Percentiles rank a stretch among this genome's conserved stretches.
Evolutionary conservation across 2,888 invertebrate species (phyloP).

Genomic region (Priocnemis perturbator): DNA sequence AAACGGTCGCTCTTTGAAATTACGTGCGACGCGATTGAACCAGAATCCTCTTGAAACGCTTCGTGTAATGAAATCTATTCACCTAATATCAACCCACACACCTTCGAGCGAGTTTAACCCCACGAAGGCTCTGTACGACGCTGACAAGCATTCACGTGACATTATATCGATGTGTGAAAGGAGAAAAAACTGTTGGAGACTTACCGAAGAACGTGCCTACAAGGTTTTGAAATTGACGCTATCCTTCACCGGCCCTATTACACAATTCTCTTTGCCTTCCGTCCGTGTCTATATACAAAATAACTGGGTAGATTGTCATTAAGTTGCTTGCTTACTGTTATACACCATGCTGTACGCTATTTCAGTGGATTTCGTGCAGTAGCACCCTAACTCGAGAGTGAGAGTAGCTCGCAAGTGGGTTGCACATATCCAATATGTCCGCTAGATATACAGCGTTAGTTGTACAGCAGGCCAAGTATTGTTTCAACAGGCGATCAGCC

Average conservation of each 20-base stretch:
- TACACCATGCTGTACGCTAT: slow-evolving; percentile 26
- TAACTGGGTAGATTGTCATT: slow-evolving; percentile 36
- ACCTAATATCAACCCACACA: no score
- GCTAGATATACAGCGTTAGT: slow-evolving; percentile 30
- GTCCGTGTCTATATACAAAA: slow-evolving; percentile 53
- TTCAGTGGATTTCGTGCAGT: slow-evolving; percentile 28
- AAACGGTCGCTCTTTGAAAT: no score
- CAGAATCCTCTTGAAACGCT: no score
- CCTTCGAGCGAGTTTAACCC: no score
- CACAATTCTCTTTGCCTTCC: slow-evolving; percentile 53
- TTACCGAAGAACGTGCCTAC: slow-evolving; percentile 65
- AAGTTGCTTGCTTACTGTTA: slow-evolving; percentile 34
- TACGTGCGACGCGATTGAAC: no score
- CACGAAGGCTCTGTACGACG: no score
- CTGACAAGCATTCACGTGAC: slow-evolving; percentile 11
- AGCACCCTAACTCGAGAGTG: slow-evolving; percentile 40
- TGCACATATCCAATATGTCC: slow-evolving; percentile 13
- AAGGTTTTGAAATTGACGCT: slow-evolving; percentile 67
- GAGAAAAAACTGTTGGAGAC: slow-evolving; percentile 54
- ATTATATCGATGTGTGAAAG: slow-evolving; percentile 11
- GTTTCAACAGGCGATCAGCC: no score
- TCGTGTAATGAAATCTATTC: no score
- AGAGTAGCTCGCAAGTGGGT: slow-evolving; percentile 23
- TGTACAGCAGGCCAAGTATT: slow-evolving; percentile 43
- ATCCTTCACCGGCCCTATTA: slow-evolving; percentile 59